These are phyloP conservation scores for Petrocephalus microphthalmus DNA, from an alignment of 2,113 vertebrate genomes.

Conservation along the genomic window DNA sequence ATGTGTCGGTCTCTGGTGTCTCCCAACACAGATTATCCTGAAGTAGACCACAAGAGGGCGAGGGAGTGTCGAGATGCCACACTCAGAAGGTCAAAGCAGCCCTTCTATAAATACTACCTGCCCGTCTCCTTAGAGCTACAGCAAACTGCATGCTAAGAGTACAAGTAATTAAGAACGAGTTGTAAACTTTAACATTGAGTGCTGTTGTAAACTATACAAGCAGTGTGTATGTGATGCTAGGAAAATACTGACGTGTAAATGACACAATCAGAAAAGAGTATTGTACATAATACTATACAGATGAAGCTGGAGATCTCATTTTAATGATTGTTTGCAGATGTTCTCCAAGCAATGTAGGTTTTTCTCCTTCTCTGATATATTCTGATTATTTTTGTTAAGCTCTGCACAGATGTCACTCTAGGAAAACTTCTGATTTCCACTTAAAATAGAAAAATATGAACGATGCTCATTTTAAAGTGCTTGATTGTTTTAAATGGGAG, in stretches of 20 bases:
- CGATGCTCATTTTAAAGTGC: slow-evolving; percentile 46
- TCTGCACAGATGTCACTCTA: slow-evolving; percentile 49
- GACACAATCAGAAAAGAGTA: slow-evolving; percentile 31
- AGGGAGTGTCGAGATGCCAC: slow-evolving; percentile 81
- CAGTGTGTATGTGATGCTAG: slow-evolving; percentile 54
- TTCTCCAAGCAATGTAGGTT: slow-evolving; percentile 42
- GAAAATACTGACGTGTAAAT: slow-evolving; percentile 49
- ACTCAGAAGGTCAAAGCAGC: slow-evolving; percentile 82
- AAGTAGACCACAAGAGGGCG: slow-evolving; percentile 78
- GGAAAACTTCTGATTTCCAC: slow-evolving; percentile 48
- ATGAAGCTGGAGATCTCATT: slow-evolving; percentile 45
- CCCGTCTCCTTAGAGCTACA: slow-evolving; percentile 89
- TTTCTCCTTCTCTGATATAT: slow-evolving; percentile 34
- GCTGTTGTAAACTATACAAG: slow-evolving; percentile 50
- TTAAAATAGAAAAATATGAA: slow-evolving; percentile 27
- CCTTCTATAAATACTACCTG: slow-evolving; percentile 96
- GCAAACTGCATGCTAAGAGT: slow-evolving; percentile 97
- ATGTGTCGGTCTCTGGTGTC: slow-evolving; percentile 27
- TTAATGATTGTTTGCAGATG: slow-evolving; percentile 43
- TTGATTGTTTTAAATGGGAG: slow-evolving; percentile 42
- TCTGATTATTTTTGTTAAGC: slow-evolving; percentile 40
- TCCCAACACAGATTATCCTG: slow-evolving; percentile 89
- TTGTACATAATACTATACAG: slow-evolving; percentile 44
- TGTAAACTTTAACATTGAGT: slow-evolving; percentile 45
- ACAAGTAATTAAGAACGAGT: slow-evolving; percentile 55